These are phyloP conservation scores for Arrhopalites spinosus DNA, from an alignment of 2,888 invertebrate genomes.

Conservation along the genomic window DNA sequence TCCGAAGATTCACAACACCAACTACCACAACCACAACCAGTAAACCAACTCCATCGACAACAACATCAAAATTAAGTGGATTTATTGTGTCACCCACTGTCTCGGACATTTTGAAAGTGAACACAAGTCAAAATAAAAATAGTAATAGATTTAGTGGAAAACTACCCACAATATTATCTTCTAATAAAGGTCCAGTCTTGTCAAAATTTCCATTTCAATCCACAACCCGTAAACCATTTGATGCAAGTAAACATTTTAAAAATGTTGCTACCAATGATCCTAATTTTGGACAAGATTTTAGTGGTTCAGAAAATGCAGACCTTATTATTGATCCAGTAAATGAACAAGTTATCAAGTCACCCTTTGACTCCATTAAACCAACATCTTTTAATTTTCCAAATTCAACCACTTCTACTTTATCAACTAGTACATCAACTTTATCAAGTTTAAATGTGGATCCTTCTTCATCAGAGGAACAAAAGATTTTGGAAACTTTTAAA, in stretches of 20 bases:
- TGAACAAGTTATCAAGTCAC: slow-evolving; percentile 51
- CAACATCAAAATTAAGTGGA: neutral
- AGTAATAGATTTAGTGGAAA: slow-evolving; percentile 29
- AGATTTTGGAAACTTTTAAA: slow-evolving; percentile 5
- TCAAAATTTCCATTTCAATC: slow-evolving; percentile 20
- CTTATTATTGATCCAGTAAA: slow-evolving; percentile 51
- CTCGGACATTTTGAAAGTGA: slow-evolving; percentile 16
- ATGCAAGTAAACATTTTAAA: slow-evolving; percentile 48
- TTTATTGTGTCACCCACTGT: slow-evolving; percentile 13
- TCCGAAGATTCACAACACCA: slow-evolving; percentile 49
- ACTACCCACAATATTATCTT: neutral
- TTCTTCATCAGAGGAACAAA: slow-evolving; percentile 31
- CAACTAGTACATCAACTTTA: neutral
- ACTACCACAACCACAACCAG: slow-evolving; percentile 25
- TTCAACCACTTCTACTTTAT: neutral
- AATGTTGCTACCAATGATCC: slow-evolving; percentile 44
- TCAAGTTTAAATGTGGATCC: neutral
- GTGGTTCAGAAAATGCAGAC: slow-evolving; percentile 52
- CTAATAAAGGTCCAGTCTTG: slow-evolving; percentile 25
- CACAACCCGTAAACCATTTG: slow-evolving; percentile 41
- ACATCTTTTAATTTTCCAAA: neutral
- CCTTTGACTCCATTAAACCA: slow-evolving; percentile 24
- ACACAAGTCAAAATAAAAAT: neutral
- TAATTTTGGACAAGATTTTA: slow-evolving; percentile 50
- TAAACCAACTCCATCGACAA: neutral